Conservation (phyloP, 2,113 vertebrate species). For the Aramus guarauna region DNA sequence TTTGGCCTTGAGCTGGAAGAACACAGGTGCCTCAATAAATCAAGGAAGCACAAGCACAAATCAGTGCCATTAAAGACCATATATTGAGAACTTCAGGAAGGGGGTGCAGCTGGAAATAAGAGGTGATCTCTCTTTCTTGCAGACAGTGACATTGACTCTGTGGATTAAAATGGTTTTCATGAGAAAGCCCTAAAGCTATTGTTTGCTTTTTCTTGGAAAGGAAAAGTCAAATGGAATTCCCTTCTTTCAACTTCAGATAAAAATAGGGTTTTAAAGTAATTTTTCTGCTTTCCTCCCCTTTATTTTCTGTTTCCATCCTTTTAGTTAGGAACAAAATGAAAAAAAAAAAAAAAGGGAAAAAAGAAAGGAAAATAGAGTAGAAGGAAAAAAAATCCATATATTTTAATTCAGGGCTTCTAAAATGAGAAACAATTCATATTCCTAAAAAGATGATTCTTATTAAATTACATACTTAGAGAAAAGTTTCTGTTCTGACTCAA, state of each 20-base stretch:
- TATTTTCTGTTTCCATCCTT: neutral
- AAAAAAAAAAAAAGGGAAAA: rapidly evolving
- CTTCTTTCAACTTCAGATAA: neutral
- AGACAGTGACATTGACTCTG: neutral
- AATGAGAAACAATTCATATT: neutral
- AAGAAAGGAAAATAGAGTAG: neutral
- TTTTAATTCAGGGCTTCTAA: neutral
- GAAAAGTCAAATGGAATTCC: neutral
- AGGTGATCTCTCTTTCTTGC: neutral
- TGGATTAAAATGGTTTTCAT: neutral
- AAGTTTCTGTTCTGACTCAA: neutral
- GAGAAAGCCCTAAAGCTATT: neutral
- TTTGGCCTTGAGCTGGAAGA: neutral
- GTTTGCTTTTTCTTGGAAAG: neutral
- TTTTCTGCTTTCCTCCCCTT: neutral
- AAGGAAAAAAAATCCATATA: rapidly evolving
- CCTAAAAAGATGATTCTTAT: neutral
- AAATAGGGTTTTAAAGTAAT: neutral
- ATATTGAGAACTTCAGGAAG: neutral
- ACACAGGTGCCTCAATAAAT: neutral
- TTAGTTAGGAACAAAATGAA: neutral
- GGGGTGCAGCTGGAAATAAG: neutral
- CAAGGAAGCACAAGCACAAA: neutral
- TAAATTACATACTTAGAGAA: neutral
- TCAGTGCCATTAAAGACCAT: neutral